Base-by-base conservation (phyloP, 2,888 invertebrate species). In the Erebia epiphron region DNA sequence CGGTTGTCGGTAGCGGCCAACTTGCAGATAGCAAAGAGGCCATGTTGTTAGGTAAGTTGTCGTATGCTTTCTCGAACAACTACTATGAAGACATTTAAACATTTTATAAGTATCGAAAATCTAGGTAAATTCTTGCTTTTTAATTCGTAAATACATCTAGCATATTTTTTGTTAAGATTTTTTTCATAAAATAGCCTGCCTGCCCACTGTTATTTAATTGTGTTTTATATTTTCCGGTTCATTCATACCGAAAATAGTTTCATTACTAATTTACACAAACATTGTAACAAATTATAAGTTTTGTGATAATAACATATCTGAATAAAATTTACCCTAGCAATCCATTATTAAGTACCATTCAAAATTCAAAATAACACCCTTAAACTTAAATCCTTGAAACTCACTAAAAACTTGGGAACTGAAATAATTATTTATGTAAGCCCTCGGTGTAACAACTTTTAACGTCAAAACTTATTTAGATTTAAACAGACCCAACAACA, bases 11-110 rank as follows among this genome's bases (percentile, higher is more conserved):
- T 7, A 91, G 90, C 78, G 89, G 86, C 73, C 91, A 90, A 73
- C 82, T 93, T 0, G 91, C 91, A 63, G 93, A 92, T 71, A 92
- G 92, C 78, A 93, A 92, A 75, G 92, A 93, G 74, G 93, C 93
- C 68, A 92, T 93, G 92, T 76, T 93, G 70, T 83, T 92, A 76
- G 92, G 92, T 92, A 75, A 85, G 82, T 70, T 13, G 4, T 18
- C n/a, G 16, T 3, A 10, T 60, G 8, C 11, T 16, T 35, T 0
- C 14, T 2, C 52, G n/a, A 52, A 52, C 7, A 35, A 35, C 5
- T 35, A 35, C 7, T 35, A 35, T 35, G 7, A 35, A 35, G 5
- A 35, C 7, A 35, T 35, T 35, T 35, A 35, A 35, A 7, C 7
- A 35, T 35, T 35, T 35, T 35, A 35, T 35, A 35, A 26, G 26